Base-by-base conservation (phyloP, 2,113 vertebrate genomes). In the Cheirogaleus medius region DNA sequence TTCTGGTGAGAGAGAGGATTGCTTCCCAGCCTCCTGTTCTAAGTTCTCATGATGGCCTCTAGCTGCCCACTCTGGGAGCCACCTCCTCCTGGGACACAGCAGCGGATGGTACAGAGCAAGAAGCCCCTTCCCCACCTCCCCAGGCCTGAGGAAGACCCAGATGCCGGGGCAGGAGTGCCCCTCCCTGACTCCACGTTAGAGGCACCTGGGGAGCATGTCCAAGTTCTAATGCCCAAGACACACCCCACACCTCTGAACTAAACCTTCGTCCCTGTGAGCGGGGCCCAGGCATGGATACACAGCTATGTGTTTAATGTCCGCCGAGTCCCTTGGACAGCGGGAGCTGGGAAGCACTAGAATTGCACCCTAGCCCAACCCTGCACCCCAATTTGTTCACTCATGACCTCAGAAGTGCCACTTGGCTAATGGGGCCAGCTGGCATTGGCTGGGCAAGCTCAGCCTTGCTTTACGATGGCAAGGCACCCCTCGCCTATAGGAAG, bases 271-370 rank as follows among this genome's bases (percentile, higher is more conserved):
- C 63, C 49, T 4, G 44, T 18, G 27, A 83, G 82, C 2, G 0
- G 2, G 14, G 20, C 34, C 63, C 54, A 15, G 69, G 17, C 12
- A 3, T 29, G 2, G 56, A 47, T 5, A 12, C 0, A 11, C 4
- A 74, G 34, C 39, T 12, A 23, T 14, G 42, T 10, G 2, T 3
- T 56, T 63, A 25, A n/a, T 42, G 4, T 13, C 15, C 8, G 6
- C 44, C 12, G 49, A 87, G n/a, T 92, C 17, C 9, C n/a, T 20
- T 3, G 3, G 27, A 20, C 8, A 94, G 6, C 9, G 21, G 60
- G 39, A 12, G 39, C n/a, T 63, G 21, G 54, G 89, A 94, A 60
- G 20, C 37, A 23, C 81, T 44, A 42, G 11, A 66, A 73, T 8
- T n/a, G 8, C 11, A 63, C 49, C 47, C 49, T 21, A 73, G 29